Evolutionary conservation across 23 tunicate species (phyloP).

Genomic region (Styela plicata): DNA sequence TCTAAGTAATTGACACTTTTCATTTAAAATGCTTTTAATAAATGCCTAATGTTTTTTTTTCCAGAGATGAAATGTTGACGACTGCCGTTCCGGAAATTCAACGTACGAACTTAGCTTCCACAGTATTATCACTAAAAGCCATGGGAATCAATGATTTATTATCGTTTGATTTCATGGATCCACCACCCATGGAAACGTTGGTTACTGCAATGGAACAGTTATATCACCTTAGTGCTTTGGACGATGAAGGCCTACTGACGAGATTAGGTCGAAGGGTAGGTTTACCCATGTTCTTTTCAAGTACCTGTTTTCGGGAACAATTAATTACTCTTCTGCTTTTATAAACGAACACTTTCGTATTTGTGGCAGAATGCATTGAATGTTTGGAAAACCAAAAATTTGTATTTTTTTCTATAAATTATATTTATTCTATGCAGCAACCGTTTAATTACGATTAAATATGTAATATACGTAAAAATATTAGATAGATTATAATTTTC

Average conservation of each 20-base stretch:
- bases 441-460: too few species aligned
- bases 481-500: too few species aligned
- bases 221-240: slow-evolving; percentile 91
- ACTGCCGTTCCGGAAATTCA: slow-evolving; percentile 98
- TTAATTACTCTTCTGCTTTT: too few species aligned
- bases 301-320: too few species aligned
- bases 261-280: slow-evolving; percentile 76
- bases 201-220: slow-evolving; percentile 98
- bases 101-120: slow-evolving; percentile 91
- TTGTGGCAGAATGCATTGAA: too few species aligned
- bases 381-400: too few species aligned
- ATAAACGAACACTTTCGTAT: too few species aligned
- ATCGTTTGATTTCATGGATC: slow-evolving; percentile 99
- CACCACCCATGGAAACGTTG: slow-evolving; percentile 97
- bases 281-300: background rate
- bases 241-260: slow-evolving; percentile 96
- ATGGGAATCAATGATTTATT: slow-evolving; percentile 97
- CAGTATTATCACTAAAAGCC: slow-evolving; percentile 84
- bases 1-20: too few species aligned
- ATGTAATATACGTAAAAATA: too few species aligned
- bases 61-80: slow-evolving; percentile 91
- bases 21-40: too few species aligned
- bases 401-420: too few species aligned
- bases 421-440: too few species aligned
- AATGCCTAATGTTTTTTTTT: background rate